These are phyloP conservation scores for Nipponia nippon DNA, from an alignment of 2,113 vertebrate genomes.

Conservation along the genomic window DNA sequence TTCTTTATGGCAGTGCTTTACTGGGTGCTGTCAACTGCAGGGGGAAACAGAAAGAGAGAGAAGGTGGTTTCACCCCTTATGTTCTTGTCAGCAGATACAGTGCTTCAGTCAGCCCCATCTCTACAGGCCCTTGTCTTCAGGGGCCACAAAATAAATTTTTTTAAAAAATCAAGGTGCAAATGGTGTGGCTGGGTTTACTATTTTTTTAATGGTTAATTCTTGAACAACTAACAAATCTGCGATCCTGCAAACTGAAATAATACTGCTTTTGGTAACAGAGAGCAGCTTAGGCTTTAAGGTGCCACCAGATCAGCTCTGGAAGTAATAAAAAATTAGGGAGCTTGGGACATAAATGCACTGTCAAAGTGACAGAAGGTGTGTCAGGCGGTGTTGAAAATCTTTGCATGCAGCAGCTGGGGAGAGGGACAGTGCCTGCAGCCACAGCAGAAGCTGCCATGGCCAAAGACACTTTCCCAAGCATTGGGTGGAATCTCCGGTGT, in stretches of 20 bases:
- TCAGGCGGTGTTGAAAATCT: background rate
- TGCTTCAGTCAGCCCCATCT: background rate
- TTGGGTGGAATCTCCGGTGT: background rate
- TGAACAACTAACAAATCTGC: background rate
- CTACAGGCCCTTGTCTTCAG: background rate
- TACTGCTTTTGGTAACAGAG: background rate
- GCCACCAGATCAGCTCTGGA: background rate
- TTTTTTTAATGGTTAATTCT: background rate
- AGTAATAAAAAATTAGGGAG: background rate
- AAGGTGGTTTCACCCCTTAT: background rate
- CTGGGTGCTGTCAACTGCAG: background rate
- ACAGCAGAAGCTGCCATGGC: background rate
- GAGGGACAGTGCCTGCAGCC: background rate
- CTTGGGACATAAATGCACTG: background rate
- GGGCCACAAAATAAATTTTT: background rate
- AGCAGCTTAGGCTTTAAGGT: background rate
- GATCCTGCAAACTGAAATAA: background rate
- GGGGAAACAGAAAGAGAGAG: background rate
- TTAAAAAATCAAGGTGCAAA: background rate
- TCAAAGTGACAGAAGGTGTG: background rate
- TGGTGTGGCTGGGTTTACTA: background rate
- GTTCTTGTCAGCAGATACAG: background rate
- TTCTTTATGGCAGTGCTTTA: constrained; percentile 19
- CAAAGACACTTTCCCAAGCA: background rate
- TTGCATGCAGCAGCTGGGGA: background rate